A percentile compares a stretch with the other conserved stretches of the same genome.
phyloP scores from a whole-genome alignment of 2,797 vertebrate genomes.

The Champsocephalus gunnari region DNA sequence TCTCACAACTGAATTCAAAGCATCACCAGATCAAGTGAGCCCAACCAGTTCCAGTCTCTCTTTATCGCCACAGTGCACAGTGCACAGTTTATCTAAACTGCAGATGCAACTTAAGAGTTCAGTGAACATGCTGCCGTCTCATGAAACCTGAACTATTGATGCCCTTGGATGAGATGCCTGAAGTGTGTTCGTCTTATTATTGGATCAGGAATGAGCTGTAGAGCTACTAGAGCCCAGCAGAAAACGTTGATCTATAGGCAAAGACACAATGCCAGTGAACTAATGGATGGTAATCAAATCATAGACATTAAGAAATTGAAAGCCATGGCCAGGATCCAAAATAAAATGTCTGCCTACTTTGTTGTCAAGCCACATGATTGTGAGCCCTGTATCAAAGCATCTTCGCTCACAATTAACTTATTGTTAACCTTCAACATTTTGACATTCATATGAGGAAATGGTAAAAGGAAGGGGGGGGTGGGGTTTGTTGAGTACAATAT shows the following conservation, averaged over 20 bases:
- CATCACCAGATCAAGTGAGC: slow-evolving; percentile 11
- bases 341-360: slow-evolving; percentile 45
- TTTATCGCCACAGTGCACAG: slow-evolving; percentile 17
- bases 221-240: slow-evolving; percentile 2
- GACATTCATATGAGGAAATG: slow-evolving; percentile 61
- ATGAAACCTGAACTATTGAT: slow-evolving; percentile 2
- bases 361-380: slow-evolving; percentile 35
- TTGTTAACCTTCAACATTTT: slow-evolving; percentile 67
- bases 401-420: slow-evolving; percentile 57
- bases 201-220: slow-evolving; percentile 4
- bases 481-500: slow-evolving; percentile 1
- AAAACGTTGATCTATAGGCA: slow-evolving; percentile 52
- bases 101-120: slow-evolving; percentile 13
- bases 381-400: slow-evolving; percentile 45
- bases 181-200: slow-evolving; percentile 2
- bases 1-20: slow-evolving; percentile 17
- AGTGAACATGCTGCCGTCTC: slow-evolving; percentile 6
- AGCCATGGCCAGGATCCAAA: slow-evolving; percentile 49
- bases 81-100: neutral
- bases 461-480: slow-evolving; percentile 10
- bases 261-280: slow-evolving; percentile 67
- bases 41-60: slow-evolving; percentile 1
- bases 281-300: slow-evolving; percentile 80
- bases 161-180: neutral
- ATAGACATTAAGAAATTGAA: slow-evolving; percentile 72